A percentile compares a stretch with the other conserved stretches of the same genome.
Evolutionary conservation across 2,888 invertebrate genomes (phyloP).

Genomic region (Plusia festucae): DNA sequence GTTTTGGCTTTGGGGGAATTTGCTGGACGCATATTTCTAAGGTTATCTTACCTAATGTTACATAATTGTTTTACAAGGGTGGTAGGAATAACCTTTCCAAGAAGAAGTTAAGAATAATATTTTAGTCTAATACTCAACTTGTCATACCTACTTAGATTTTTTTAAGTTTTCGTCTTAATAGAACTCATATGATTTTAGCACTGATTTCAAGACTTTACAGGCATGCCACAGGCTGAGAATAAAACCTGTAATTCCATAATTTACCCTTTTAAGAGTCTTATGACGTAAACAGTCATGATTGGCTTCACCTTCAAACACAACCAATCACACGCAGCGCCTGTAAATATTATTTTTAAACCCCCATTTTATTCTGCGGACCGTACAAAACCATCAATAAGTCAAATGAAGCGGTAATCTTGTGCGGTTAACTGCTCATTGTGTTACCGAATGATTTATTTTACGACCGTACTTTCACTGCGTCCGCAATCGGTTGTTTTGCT

Average conservation of each 20-base stretch:
- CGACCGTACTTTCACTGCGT: slow-evolving; percentile 79
- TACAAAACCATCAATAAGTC: slow-evolving; percentile 74
- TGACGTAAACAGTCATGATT: slow-evolving; percentile 38
- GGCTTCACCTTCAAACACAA: slow-evolving; percentile 37
- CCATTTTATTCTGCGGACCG: slow-evolving; percentile 64
- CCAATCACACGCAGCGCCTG: slow-evolving; percentile 48
- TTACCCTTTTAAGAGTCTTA: slow-evolving; percentile 4
- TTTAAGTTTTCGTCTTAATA: background rate
- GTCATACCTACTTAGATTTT: no score
- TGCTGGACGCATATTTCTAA: no score
- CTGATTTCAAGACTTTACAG: background rate
- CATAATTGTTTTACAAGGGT: no score
- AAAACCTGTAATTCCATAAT: slow-evolving; percentile 20
- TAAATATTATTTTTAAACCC: slow-evolving; percentile 52
- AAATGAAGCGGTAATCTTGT: slow-evolving; percentile 78
- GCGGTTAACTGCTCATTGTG: slow-evolving; percentile 81
- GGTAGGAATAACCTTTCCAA: no score
- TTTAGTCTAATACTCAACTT: no score
- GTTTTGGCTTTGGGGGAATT: no score
- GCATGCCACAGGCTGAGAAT: background rate
- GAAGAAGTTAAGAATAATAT: no score
- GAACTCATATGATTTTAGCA: background rate
- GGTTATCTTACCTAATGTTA: no score
- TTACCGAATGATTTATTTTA: slow-evolving; percentile 81
- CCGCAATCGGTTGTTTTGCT: slow-evolving; percentile 61